phyloP scores from a whole-genome alignment of 1,140 invertebrate species.

The Drosophila nasuta region DNA sequence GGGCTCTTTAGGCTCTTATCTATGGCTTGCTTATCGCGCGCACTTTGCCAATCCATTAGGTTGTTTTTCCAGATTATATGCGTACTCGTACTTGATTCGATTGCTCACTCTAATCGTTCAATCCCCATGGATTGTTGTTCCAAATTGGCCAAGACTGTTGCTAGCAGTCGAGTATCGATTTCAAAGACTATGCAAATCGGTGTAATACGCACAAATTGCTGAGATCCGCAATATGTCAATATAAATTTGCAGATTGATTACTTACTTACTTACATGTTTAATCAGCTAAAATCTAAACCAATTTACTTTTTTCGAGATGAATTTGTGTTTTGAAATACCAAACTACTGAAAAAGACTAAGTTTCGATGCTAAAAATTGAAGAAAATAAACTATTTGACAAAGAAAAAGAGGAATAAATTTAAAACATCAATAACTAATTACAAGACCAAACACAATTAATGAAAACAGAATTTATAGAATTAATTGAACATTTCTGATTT shows the following conservation, averaged over 20 bases:
- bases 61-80: conserved; percentile 31
- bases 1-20: conserved; percentile 35
- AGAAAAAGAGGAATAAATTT: no score
- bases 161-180: conserved; percentile 58
- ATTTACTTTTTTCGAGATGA: no score
- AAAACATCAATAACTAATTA: no score
- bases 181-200: conserved; percentile 53
- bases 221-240: conserved; percentile 21
- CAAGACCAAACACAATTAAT: no score
- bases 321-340: no score
- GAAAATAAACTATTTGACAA: no score
- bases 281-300: neutral
- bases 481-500: no score
- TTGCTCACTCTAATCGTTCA: conserved; percentile 64
- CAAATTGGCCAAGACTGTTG: conserved; percentile 48
- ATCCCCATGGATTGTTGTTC: conserved; percentile 55
- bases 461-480: no score
- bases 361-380: no score
- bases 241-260: neutral
- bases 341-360: no score
- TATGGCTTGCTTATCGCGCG: conserved; percentile 56
- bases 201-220: conserved; percentile 42
- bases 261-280: neutral
- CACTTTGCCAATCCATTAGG: conserved; percentile 63
- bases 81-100: conserved; percentile 47